Evolutionary conservation across 2,113 vertebrate species (phyloP).

Genomic region (Cariama cristata): DNA sequence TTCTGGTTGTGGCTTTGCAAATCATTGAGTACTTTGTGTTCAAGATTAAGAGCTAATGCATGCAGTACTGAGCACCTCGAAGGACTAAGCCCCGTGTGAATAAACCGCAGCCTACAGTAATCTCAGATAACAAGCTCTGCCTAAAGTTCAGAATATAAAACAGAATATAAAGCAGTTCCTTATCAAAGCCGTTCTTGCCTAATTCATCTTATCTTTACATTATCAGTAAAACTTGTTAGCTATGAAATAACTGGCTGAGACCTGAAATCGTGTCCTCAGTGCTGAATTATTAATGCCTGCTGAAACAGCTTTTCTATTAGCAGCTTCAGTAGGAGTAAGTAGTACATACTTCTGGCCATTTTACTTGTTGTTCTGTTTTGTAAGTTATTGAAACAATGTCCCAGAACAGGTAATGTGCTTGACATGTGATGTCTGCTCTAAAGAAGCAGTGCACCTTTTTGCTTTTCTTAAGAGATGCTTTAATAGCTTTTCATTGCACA

Average conservation of each 20-base stretch:
- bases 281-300: neutral
- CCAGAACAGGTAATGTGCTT: neutral
- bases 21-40: neutral
- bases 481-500: slow-evolving; percentile 8
- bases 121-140: neutral
- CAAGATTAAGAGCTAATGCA: neutral
- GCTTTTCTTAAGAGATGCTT: neutral
- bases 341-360: neutral
- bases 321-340: neutral
- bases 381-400: slow-evolving; percentile 9
- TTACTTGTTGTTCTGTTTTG: neutral
- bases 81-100: neutral
- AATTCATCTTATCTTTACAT: neutral
- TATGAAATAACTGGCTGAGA: neutral
- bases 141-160: neutral
- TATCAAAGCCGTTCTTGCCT: neutral
- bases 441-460: neutral
- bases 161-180: neutral
- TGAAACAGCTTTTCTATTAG: neutral
- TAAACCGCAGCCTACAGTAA: neutral
- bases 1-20: neutral
- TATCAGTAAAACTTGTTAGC: neutral
- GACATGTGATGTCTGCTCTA: neutral
- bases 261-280: neutral
- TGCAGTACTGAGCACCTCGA: accelerated